A percentile compares a stretch with the other conserved stretches of the same genome.
These are phyloP conservation scores for Gandaritis pyraliata DNA, from an alignment of 2,888 invertebrate species.

Conservation along the genomic window DNA sequence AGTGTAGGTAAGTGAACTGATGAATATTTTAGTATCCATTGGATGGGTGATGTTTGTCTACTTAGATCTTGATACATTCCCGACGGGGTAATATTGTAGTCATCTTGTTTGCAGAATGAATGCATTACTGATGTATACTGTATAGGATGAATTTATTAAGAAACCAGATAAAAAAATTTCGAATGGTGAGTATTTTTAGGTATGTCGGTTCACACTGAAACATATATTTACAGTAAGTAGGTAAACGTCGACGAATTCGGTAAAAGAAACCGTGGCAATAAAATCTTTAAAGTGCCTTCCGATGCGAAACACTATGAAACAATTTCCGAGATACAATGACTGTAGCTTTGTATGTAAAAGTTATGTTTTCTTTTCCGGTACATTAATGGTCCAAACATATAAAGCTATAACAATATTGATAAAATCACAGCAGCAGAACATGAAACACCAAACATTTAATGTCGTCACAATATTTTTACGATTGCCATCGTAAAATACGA, in stretches of 20 bases:
- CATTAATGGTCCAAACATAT: slow-evolving; percentile 24
- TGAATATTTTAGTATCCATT: slow-evolving; percentile 49
- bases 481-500: slow-evolving; percentile 61
- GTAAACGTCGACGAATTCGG: neutral
- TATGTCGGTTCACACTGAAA: neutral
- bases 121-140: slow-evolving; percentile 18
- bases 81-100: slow-evolving; percentile 19
- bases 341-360: neutral
- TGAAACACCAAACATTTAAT: slow-evolving; percentile 53
- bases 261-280: too few species aligned
- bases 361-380: too few species aligned
- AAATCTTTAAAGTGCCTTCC: too few species aligned
- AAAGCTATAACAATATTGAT: slow-evolving; percentile 35
- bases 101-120: slow-evolving; percentile 27
- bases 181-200: neutral
- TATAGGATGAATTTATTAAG: slow-evolving; percentile 10
- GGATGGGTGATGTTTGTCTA: slow-evolving; percentile 28
- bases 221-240: neutral
- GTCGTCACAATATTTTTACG: slow-evolving; percentile 62
- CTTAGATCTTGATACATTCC: slow-evolving; percentile 10
- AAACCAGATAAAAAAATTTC: slow-evolving; percentile 17
- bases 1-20: slow-evolving; percentile 51
- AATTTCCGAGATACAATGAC: neutral
- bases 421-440: slow-evolving; percentile 28
- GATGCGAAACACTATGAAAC: neutral